A percentile compares a stretch with the other conserved stretches of the same genome.
Evolutionary conservation across 2,888 invertebrate genomes (phyloP).

Genomic region (Harpalus rubripes): DNA sequence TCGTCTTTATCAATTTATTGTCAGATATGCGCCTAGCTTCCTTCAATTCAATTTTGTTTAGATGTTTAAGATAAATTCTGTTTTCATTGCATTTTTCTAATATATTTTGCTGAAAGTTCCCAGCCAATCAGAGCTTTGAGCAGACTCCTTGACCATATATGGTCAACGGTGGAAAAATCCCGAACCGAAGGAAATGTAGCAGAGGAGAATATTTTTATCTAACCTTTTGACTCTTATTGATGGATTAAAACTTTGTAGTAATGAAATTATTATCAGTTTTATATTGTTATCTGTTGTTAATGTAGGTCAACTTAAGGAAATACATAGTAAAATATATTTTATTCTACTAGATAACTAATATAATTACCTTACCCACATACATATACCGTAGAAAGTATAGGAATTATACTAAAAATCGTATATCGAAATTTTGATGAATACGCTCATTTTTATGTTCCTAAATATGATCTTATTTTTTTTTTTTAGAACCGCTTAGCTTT

Average conservation of each 20-base stretch:
- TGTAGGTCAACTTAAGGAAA: slow-evolving; percentile 16
- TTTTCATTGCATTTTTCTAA: not conserved
- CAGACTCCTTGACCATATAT: slow-evolving; percentile 9
- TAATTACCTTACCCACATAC: no score
- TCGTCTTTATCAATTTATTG: not conserved
- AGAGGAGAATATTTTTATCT: not conserved
- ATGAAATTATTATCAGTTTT: not conserved
- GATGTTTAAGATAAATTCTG: not conserved
- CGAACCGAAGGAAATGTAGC: not conserved
- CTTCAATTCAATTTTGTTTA: slow-evolving; percentile 10
- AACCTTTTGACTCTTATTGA: slow-evolving; percentile 9
- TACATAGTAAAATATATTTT: no score
- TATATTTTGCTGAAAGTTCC: not conserved
- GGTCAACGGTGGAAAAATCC: slow-evolving; percentile 14
- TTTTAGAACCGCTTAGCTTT: no score
- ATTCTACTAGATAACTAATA: no score
- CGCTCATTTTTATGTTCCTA: no score
- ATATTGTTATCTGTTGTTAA: slow-evolving; percentile 9
- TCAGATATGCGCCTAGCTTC: slow-evolving; percentile 5
- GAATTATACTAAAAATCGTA: no score
- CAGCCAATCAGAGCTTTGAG: slow-evolving; percentile 13
- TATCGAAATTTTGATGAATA: no score
- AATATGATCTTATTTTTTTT: no score
- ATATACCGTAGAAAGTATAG: no score
- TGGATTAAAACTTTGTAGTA: not conserved